Evolutionary conservation across 2,797 vertebrate species (phyloP).

Genomic region (Oreochromis grahami): DNA sequence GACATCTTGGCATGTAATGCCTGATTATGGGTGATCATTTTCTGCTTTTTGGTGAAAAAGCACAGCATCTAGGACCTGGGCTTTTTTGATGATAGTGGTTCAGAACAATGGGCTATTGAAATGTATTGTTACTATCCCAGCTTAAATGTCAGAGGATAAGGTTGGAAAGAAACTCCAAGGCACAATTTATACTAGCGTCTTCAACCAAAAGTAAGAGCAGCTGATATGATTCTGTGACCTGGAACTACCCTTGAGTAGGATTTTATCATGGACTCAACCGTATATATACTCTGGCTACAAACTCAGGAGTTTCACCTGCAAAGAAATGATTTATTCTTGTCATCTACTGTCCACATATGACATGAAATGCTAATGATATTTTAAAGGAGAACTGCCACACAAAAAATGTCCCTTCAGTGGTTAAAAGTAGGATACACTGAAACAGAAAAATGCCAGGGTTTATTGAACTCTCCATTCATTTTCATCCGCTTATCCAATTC

Average conservation of each 20-base stretch:
- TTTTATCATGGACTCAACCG: not conserved
- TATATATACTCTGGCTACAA: not conserved
- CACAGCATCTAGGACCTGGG: slow-evolving; percentile 57
- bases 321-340: not conserved
- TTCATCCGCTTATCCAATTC: not conserved
- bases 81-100: slow-evolving; percentile 70
- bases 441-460: not conserved
- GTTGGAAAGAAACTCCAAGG: slow-evolving; percentile 41
- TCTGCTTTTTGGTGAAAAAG: slow-evolving; percentile 67
- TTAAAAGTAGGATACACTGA: not conserved
- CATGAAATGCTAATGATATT: not conserved
- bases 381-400: not conserved
- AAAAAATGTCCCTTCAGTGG: not conserved
- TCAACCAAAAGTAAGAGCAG: slow-evolving; percentile 26
- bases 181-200: slow-evolving; percentile 32
- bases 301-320: not conserved
- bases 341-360: not conserved
- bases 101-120: slow-evolving; percentile 79
- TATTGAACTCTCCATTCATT: not conserved
- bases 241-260: not conserved
- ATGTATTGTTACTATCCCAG: slow-evolving; percentile 64
- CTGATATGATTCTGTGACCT: slow-evolving; percentile 4
- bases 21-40: slow-evolving; percentile 80
- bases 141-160: slow-evolving; percentile 63
- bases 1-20: slow-evolving; percentile 68